Conservation (phyloP, 2,888 invertebrate species). For the Tetropium fuscum region DNA sequence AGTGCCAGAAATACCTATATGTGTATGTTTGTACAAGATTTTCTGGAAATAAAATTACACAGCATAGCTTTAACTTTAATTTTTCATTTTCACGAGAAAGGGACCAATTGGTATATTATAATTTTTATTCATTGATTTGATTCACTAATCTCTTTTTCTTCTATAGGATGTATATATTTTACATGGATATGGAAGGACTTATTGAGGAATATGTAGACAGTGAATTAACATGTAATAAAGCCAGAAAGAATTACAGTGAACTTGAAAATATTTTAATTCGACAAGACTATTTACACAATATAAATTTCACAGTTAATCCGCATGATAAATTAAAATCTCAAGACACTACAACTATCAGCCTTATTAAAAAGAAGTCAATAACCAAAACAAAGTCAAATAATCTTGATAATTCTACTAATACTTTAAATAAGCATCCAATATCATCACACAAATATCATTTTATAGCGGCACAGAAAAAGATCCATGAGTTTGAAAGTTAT, state of each 20-base stretch:
- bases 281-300: conserved; percentile 15
- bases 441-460: conserved; percentile 1
- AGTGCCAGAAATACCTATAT: too few relatives aligned
- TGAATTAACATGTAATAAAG: conserved; percentile 19
- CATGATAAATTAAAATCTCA: conserved; percentile 16
- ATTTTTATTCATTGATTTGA: too few relatives aligned
- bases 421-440: not conserved
- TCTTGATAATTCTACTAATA: not conserved
- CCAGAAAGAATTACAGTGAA: conserved; percentile 23
- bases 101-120: too few relatives aligned
- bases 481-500: conserved; percentile 35
- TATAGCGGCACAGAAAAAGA: conserved; percentile 6
- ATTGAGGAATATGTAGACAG: conserved; percentile 15
- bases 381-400: conserved; percentile 1
- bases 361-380: not conserved
- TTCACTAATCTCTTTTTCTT: too few relatives aligned
- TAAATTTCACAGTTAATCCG: not conserved
- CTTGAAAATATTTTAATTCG: conserved; percentile 24
- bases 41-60: too few relatives aligned
- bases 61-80: too few relatives aligned
- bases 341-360: not conserved
- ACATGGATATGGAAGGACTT: not conserved
- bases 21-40: too few relatives aligned
- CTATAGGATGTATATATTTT: too few relatives aligned
- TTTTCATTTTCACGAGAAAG: too few relatives aligned